Percentiles rank a stretch among this genome's conserved stretches.
These are phyloP conservation scores for Mercenaria mercenaria DNA, from an alignment of 1,140 invertebrate species.

Conservation along the genomic window DNA sequence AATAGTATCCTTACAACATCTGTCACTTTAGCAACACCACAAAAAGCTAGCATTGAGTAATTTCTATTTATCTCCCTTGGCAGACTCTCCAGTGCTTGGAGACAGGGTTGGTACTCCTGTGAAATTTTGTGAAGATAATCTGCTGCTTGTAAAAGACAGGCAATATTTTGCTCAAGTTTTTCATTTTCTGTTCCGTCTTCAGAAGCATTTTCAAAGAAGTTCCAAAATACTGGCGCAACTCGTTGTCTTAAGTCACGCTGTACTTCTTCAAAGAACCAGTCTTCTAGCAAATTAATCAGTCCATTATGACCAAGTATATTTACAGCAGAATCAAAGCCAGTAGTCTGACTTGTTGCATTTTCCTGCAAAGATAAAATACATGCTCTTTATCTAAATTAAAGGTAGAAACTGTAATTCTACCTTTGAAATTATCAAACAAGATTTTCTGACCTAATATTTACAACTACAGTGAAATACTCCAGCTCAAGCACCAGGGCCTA, in stretches of 20 bases:
- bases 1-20: conserved; percentile 69
- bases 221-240: conserved; percentile 77
- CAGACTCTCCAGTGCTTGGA: conserved; percentile 70
- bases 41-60: conserved; percentile 63
- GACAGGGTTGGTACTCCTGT: conserved; percentile 68
- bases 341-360: conserved; percentile 58
- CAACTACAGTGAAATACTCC: too few relatives aligned
- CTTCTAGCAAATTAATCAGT: conserved; percentile 76
- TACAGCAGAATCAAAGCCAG: conserved; percentile 67
- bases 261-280: conserved; percentile 81
- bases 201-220: conserved; percentile 61
- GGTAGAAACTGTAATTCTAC: too few relatives aligned
- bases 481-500: too few relatives aligned
- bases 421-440: too few relatives aligned
- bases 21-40: conserved; percentile 51
- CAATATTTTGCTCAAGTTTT: conserved; percentile 15
- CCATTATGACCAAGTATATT: conserved; percentile 70
- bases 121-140: conserved; percentile 73
- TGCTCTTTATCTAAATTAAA: not conserved
- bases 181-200: not conserved
- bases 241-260: conserved; percentile 77
- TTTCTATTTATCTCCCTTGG: conserved; percentile 55
- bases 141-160: conserved; percentile 71
- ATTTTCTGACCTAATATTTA: too few relatives aligned
- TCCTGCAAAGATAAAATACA: not conserved